Base-by-base conservation (phyloP, 2,797 vertebrate species). In the Etheostoma perlongum region DNA sequence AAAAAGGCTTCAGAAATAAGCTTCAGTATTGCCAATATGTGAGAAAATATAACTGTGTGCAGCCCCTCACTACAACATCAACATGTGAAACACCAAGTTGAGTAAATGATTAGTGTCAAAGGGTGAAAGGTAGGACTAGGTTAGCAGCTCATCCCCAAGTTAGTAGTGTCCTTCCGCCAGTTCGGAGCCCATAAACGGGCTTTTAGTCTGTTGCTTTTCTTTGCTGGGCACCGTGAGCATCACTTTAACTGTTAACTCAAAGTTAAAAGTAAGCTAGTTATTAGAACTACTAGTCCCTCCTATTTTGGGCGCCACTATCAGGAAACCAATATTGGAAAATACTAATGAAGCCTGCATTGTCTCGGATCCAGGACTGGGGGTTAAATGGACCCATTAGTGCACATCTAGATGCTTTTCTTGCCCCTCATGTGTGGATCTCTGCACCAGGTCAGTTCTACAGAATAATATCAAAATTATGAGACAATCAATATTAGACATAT, bases 81-180 rank as follows among this genome's bases (percentile, higher is more conserved):
- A 46, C 40, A 62, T 46, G 67, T 49, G 8, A 27, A 62, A 63
- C 42, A 70, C 46, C 67, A 10, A 71, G 68, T 8, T 14, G 40
- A 78, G 54, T 6, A 21, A 63, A 19, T 66, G 66, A 66, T 63
- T 49, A 75, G 71, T 69, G 58, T 65, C 14, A 23, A 49, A 67
- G 46, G 4, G 30, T 25, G 68, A 78, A 62, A 79, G 58, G 23
- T 13, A 64, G 44, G 47, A 49, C 25, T 33, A 14, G 15, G 61
- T 46, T 48, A 58, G 67, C 49, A 52, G 74, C 72, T 60, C 70
- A 74, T 65, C 70, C 72, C 86, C 74, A 72, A 27, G 85, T 85
- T 88, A 83, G 79, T 86, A 10, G 23, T 27, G 63, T 78, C 68
- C 47, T 33, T 59, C 79, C 58, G 46, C 79, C 77, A 63, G 64